Percentiles rank a stretch among this genome's conserved stretches.
phyloP scores from a whole-genome alignment of 2,113 vertebrate species.

The Microtus pennsylvanicus region DNA sequence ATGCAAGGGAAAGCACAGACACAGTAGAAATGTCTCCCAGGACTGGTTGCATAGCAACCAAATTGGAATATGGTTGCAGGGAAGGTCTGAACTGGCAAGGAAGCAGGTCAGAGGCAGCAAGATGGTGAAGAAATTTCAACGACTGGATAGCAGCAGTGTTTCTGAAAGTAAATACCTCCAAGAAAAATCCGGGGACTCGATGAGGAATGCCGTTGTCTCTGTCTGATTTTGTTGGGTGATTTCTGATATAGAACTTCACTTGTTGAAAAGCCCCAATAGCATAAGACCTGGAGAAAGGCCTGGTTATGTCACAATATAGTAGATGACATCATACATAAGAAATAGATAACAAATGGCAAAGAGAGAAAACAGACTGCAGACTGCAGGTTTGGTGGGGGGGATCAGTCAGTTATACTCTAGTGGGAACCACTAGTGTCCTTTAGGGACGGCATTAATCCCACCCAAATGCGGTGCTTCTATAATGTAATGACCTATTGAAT shows the following conservation, averaged over 20 bases:
- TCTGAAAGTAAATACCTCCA: background rate
- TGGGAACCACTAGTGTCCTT: background rate
- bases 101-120: slow-evolving; percentile 21
- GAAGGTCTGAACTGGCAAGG: background rate
- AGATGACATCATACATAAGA: background rate
- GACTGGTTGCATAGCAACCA: slow-evolving; percentile 80
- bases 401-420: background rate
- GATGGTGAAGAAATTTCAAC: background rate
- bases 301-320: background rate
- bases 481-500: background rate
- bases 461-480: background rate
- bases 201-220: background rate
- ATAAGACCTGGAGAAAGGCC: background rate
- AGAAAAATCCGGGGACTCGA: background rate
- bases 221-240: background rate
- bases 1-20: slow-evolving; percentile 51
- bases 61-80: background rate
- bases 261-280: background rate
- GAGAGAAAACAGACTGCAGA: too few species aligned
- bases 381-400: too few species aligned
- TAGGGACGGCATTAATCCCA: background rate
- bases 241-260: background rate
- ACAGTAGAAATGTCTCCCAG: slow-evolving; percentile 33
- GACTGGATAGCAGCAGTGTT: background rate
- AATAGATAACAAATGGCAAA: background rate